Conservation (phyloP, 2,797 vertebrate genomes). For the Amblyraja radiata region DNA sequence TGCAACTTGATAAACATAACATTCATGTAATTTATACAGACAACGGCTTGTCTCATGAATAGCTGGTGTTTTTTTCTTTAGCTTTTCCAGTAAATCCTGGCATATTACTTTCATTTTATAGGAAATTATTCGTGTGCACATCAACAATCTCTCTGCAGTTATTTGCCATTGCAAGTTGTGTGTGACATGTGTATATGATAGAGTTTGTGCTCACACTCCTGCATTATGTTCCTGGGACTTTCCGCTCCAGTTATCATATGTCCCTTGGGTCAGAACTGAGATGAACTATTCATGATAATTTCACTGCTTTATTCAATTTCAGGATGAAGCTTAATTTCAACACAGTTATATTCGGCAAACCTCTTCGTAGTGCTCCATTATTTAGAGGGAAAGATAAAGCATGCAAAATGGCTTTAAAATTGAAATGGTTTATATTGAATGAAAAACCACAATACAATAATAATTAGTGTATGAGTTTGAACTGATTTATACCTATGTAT, state of each 20-base stretch:
- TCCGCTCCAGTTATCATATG: neutral
- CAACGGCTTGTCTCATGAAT: neutral
- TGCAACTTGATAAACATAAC: neutral
- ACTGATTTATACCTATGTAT: too few relatives aligned
- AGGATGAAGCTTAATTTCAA: neutral
- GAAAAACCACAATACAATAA: neutral
- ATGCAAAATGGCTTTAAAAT: neutral
- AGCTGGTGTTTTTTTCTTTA: neutral
- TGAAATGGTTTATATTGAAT: neutral
- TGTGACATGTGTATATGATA: neutral
- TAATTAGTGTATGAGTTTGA: too few relatives aligned
- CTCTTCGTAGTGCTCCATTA: neutral
- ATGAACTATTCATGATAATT: conserved; percentile 25
- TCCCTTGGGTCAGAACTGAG: neutral
- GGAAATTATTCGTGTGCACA: neutral
- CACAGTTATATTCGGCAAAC: too few relatives aligned
- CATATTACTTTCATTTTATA: neutral
- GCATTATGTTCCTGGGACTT: neutral
- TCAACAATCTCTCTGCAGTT: neutral
- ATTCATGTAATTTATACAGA: neutral
- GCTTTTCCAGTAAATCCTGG: neutral
- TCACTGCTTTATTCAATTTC: neutral
- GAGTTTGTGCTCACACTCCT: neutral
- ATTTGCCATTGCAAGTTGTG: neutral
- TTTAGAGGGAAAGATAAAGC: neutral